These are phyloP conservation scores for Burhinus oedicnemus DNA, from an alignment of 2,113 vertebrate genomes.

Conservation along the genomic window DNA sequence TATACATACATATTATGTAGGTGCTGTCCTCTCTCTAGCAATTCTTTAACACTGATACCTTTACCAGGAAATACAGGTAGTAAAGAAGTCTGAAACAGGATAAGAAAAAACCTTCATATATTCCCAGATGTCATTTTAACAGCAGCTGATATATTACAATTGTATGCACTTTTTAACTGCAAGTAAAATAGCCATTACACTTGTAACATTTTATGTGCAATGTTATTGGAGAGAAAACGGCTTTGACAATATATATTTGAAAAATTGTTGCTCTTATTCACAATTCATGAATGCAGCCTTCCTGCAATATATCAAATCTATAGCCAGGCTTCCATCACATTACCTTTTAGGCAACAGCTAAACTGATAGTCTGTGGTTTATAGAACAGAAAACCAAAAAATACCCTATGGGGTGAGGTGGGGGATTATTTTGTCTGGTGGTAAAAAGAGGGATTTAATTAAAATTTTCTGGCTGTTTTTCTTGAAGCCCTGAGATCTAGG, in stretches of 20 bases:
- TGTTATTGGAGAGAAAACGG: constrained; percentile 70
- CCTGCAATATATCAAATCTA: constrained; percentile 51
- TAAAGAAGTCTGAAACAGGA: constrained; percentile 35
- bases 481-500: neutral
- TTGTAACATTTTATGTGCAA: constrained; percentile 70
- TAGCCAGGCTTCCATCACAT: constrained; percentile 48
- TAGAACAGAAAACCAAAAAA: neutral
- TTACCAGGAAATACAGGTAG: neutral
- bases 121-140: constrained; percentile 66
- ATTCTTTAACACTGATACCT: neutral
- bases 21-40: neutral
- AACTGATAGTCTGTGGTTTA: neutral
- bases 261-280: constrained; percentile 64
- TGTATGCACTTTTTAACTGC: constrained; percentile 70
- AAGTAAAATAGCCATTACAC: constrained; percentile 75
- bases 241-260: constrained; percentile 71
- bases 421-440: neutral
- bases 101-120: constrained; percentile 8
- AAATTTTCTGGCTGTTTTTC: neutral
- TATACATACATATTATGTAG: fast-evolving
- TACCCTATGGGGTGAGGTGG: fast-evolving
- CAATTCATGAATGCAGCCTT: constrained; percentile 56
- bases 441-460: neutral
- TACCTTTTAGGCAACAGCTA: constrained; percentile 6
- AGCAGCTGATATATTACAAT: constrained; percentile 62